Percentiles rank a stretch among this genome's conserved stretches.
phyloP scores from a whole-genome alignment of 2,888 invertebrate species.

The Phengaris alcon region DNA sequence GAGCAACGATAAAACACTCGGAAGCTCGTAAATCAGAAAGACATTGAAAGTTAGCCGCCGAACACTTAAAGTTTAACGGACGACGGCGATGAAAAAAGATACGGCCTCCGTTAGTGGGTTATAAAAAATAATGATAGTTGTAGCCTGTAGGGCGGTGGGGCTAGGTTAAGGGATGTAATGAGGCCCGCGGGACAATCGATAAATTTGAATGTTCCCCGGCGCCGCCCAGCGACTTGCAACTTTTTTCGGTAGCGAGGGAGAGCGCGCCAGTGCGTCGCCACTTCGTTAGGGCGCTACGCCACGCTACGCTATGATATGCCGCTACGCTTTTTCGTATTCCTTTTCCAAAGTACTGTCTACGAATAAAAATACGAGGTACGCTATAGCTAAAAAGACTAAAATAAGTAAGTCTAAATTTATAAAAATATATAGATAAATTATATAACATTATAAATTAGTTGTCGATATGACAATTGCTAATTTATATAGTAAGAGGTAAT shows the following conservation, averaged over 20 bases:
- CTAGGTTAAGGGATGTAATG: slow-evolving; percentile 78
- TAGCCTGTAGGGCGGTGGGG: slow-evolving; percentile 62
- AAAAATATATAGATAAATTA: no score
- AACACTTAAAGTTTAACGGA: slow-evolving; percentile 79
- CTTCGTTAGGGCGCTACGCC: slow-evolving; percentile 40
- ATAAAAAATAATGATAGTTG: slow-evolving; percentile 74
- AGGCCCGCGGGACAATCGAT: slow-evolving; percentile 76
- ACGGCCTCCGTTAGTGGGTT: slow-evolving; percentile 57
- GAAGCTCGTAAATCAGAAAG: slow-evolving; percentile 75
- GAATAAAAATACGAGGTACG: no score
- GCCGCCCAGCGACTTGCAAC: slow-evolving; percentile 76
- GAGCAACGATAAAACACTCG: slow-evolving; percentile 78
- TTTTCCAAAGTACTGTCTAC: background rate
- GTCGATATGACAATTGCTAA: no score
- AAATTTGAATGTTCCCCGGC: slow-evolving; percentile 78
- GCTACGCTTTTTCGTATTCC: background rate
- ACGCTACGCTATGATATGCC: slow-evolving; percentile 35
- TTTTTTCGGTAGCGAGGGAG: slow-evolving; percentile 73
- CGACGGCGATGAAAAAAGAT: slow-evolving; percentile 69
- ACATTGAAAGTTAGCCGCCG: slow-evolving; percentile 76
- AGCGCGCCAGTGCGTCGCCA: slow-evolving; percentile 70
- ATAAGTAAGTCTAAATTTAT: no score
- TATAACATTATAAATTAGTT: no score
- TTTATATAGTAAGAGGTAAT: no score
- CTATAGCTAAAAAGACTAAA: no score